Base-by-base conservation (phyloP, 1,140 invertebrate genomes). In the Megathymus violae region DNA sequence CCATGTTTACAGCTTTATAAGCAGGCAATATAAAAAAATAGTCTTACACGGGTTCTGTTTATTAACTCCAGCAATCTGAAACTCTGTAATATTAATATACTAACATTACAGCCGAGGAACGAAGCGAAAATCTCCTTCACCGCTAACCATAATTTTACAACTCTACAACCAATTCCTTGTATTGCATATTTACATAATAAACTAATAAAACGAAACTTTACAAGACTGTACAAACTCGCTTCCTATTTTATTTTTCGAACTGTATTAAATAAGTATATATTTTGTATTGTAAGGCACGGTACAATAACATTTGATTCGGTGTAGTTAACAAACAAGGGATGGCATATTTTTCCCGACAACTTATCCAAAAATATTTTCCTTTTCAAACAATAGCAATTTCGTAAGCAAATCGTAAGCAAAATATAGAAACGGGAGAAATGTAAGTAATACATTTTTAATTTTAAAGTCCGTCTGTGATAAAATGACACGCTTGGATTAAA, bases 251-350 rank as follows among this genome's bases (percentile, higher is more conserved):
- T 74, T 69, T 67, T 68, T 60, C 38, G 47, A 54, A 40, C 47
- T 22, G 51, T 52, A 64, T 63, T 19, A 62, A 36, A 52, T 43
- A 38, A 19, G 43, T 62, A 62, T 22, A 48, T 10, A 34, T 15
- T 38, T 34, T 54, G 19, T 58, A 52, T 62, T 59, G 43, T 54
- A 38, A 48, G 36, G 51, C 11, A 25, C 44, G 31, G 58, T 41
- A 34, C 60, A 67, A 69, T 62, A 71, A 71, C 69, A 71, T 78
- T 76, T 69, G 60, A 72, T 54, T 73, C 64, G 75, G 71, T 78
- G 71, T 78, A 50, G 48, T 73, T 67, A 62, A 63, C 74, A 50
- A 63, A 41, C 62, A n/a, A 61, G 48, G 47, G 31, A 51, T 27
- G 25, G 15, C 38, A 41, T 36, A 15, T 52, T 52, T 22, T 52